Base-by-base conservation (phyloP, 2,888 invertebrate genomes). In the Calameuta filiformis region DNA sequence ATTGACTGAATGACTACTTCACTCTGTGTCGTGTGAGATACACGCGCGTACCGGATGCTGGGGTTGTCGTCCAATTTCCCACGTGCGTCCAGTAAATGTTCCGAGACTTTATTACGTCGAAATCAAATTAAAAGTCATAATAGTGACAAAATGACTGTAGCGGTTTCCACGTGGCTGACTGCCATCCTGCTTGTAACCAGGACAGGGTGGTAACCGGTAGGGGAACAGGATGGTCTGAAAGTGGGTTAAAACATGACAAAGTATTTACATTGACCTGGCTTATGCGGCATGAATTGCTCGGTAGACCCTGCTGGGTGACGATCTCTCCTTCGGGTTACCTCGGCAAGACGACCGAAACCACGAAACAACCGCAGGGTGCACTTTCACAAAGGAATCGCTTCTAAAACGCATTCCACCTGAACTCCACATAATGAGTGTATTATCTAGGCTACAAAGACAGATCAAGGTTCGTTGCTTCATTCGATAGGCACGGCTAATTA, bases 211-310 rank as follows among this genome's bases (percentile, higher is more conserved):
- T 56, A 56, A 56, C 56, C 56, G 23, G 56, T 31, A 71, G 33
- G 71, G 71, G 71, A 71, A 71, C 23, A 31, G 71, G 34, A 71
- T 23, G 71, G 71, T 33, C 71, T 71, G 33, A 23, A 71, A 56
- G 56, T 71, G 71, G 71, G 71, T 71, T 69, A 75, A 68, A 40
- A 75, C 75, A 78, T 78, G 78, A 78, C 78, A 78, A 78, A 78
- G 76, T 78, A 78, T 78, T 78, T 73, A 78, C 78, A 78, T 78
- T 76, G 73, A 78, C 75, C 78, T 78, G 78, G 78, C 78, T 78
- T 75, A 76, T 75, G 76, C 75, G 73, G 75, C 78, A 76, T 73
- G 76, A 78, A 77, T 75, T 77, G 77, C 73, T 73, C 76, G 31
- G 35, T 68, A 73, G 69, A 33, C 15, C 78, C 76, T 73, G 78